Evolutionary conservation across 2,113 vertebrate species (phyloP).

Genomic region (Pygoscelis adeliae): DNA sequence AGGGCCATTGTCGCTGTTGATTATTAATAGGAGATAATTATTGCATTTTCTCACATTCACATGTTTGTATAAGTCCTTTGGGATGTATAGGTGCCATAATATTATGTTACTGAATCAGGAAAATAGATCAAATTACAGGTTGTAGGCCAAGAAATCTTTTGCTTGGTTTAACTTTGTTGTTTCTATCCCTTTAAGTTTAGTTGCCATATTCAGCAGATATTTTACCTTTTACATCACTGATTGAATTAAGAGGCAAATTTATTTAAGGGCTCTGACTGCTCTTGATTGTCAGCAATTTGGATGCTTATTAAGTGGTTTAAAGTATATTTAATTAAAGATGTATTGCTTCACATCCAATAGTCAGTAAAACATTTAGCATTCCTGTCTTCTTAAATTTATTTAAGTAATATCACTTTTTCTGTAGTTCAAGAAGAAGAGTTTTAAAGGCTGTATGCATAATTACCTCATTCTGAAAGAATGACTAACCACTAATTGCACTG

Average conservation of each 20-base stretch:
- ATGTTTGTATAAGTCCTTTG: neutral
- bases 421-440: neutral
- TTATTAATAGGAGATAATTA: neutral
- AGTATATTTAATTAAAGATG: neutral
- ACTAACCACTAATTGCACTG: neutral
- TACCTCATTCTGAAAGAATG: neutral
- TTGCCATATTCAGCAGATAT: neutral
- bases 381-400: neutral
- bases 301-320: conserved; percentile 5
- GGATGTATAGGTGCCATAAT: neutral
- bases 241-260: conserved; percentile 28
- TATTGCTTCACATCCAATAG: neutral
- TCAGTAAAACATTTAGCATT: neutral
- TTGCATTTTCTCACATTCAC: neutral
- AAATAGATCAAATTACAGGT: neutral
- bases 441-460: neutral
- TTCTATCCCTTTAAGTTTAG: neutral
- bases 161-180: neutral
- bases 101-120: neutral
- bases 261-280: neutral
- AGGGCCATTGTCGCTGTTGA: neutral
- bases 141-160: neutral
- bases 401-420: neutral
- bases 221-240: neutral
- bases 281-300: neutral